Evolutionary conservation across 2,888 invertebrate species (phyloP).

Genomic region (Platynereis dumerilii): DNA sequence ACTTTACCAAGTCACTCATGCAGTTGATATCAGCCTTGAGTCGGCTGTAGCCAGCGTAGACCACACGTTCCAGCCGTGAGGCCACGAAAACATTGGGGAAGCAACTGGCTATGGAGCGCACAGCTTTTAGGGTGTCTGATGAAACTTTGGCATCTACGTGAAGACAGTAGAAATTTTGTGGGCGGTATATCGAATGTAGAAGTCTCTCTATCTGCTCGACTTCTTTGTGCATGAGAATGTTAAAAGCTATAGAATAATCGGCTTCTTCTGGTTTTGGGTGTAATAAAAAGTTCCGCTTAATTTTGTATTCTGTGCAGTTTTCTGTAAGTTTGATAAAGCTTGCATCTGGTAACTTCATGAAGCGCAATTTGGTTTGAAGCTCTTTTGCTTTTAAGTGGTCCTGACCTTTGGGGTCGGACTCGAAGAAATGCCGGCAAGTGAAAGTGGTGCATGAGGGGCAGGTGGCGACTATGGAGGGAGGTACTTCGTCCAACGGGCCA

Average conservation of each 20-base stretch:
- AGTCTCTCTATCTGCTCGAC: constrained; percentile 51
- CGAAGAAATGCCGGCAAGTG: too few relatives aligned
- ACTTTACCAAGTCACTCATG: constrained; percentile 51
- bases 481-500: too few relatives aligned
- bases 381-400: too few relatives aligned
- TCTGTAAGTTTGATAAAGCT: constrained; percentile 4
- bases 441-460: too few relatives aligned
- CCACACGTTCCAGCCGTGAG: constrained; percentile 51
- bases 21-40: constrained; percentile 56
- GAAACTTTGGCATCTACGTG: constrained; percentile 49
- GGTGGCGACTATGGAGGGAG: too few relatives aligned
- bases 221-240: constrained; percentile 51
- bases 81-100: constrained; percentile 54
- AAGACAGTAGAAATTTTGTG: constrained; percentile 59
- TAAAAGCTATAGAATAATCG: constrained; percentile 54
- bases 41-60: constrained; percentile 56
- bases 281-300: constrained; percentile 22
- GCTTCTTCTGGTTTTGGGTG: constrained; percentile 38
- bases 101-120: constrained; percentile 14
- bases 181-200: constrained; percentile 52
- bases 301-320: constrained; percentile 32
- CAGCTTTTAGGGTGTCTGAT: neutral
- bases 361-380: too few relatives aligned
- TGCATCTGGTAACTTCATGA: constrained; percentile 6
- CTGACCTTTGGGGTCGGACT: too few relatives aligned